Conservation (phyloP, 2,797 vertebrate genomes). For the Labroides dimidiatus region DNA sequence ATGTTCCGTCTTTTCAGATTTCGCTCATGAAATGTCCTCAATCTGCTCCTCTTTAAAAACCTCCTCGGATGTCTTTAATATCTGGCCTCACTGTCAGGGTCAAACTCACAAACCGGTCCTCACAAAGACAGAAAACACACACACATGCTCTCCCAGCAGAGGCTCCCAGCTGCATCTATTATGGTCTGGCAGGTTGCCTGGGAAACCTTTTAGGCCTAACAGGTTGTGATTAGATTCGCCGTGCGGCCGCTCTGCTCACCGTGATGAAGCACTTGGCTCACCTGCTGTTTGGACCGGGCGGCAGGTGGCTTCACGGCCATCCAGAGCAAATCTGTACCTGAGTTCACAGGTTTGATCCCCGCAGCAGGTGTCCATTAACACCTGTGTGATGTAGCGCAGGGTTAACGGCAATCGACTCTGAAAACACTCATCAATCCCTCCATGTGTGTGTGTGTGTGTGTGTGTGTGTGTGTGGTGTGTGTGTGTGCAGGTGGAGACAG, state of each 20-base stretch:
- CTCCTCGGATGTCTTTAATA: background rate
- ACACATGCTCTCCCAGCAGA: conserved; percentile 10
- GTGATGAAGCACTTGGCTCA: conserved; percentile 33
- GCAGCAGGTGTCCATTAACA: background rate
- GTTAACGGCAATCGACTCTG: background rate
- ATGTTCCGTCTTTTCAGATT: background rate
- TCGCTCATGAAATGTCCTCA: background rate
- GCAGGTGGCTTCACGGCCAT: background rate
- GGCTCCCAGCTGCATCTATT: conserved; percentile 70
- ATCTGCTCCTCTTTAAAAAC: background rate
- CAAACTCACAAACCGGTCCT: background rate
- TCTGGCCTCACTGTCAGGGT: background rate
- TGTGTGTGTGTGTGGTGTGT: conserved; percentile 16
- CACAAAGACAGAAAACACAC: conserved; percentile 17
- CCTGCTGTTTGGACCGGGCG: conserved; percentile 1
- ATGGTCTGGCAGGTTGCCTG: conserved; percentile 70
- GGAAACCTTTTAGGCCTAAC: conserved; percentile 67
- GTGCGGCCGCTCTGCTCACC: conserved; percentile 28
- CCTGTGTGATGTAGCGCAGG: background rate
- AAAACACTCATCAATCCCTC: background rate
- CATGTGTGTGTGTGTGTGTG: conserved; percentile 6
- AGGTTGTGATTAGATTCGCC: conserved; percentile 62
- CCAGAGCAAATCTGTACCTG: background rate
- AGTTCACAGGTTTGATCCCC: conserved; percentile 27
- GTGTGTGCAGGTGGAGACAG: conserved; percentile 87